Percentiles rank a stretch among this genome's conserved stretches.
These are phyloP conservation scores for Drosophila ambigua DNA, from an alignment of 1,140 invertebrate species.

Conservation along the genomic window DNA sequence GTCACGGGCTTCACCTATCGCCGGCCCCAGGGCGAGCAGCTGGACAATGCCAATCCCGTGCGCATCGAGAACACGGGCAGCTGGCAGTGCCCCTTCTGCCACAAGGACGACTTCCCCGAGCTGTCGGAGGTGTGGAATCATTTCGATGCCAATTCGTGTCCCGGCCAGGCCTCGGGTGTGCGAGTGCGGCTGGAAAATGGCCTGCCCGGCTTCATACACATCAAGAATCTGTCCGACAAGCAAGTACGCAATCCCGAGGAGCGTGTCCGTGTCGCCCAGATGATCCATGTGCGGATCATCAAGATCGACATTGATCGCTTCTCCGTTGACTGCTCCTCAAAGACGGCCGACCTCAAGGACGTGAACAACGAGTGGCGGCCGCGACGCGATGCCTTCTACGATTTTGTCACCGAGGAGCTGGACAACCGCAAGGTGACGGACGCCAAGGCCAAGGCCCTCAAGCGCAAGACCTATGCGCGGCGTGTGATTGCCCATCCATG, in stretches of 20 bases:
- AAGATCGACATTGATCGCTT: constrained; percentile 98
- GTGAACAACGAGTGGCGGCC: constrained; percentile 96
- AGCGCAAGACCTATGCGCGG: constrained; percentile 92
- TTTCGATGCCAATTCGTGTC: constrained; percentile 97
- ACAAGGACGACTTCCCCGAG: constrained; percentile 97
- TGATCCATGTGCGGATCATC: constrained; percentile 96
- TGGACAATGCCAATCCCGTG: constrained; percentile 97
- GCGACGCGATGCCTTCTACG: constrained; percentile 95
- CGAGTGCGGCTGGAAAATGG: constrained; percentile 96
- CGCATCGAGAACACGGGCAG: constrained; percentile 92
- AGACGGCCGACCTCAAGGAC: constrained; percentile 96
- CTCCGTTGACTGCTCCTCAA: constrained; percentile 96
- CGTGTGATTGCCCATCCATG: constrained; percentile 98
- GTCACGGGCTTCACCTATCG: constrained; percentile 92
- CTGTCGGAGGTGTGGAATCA: constrained; percentile 99
- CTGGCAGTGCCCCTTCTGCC: constrained; percentile 99
- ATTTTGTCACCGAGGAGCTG: constrained; percentile 91
- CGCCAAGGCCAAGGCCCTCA: constrained; percentile 90
- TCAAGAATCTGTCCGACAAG: constrained; percentile 97
- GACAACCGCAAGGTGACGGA: constrained; percentile 92
- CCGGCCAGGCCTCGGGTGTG: constrained; percentile 97
- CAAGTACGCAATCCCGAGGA: constrained; percentile 97
- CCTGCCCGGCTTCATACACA: constrained; percentile 96
- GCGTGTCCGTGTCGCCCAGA: constrained; percentile 93
- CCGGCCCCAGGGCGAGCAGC: constrained; percentile 95